These are phyloP conservation scores for Thaleichthys pacificus DNA, from an alignment of 2,797 vertebrate species.

Conservation along the genomic window DNA sequence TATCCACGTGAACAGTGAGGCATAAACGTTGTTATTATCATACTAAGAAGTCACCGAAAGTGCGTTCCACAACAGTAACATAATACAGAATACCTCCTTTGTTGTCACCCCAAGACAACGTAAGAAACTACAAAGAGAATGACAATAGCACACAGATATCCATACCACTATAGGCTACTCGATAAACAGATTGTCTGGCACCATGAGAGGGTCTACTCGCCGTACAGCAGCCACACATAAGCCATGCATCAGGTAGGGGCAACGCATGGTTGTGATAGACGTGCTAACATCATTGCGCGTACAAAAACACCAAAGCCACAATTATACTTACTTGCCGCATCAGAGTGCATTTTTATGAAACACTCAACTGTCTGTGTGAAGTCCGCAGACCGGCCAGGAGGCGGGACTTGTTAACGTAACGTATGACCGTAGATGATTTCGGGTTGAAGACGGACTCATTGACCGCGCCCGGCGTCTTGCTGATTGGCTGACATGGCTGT, in stretches of 20 bases:
- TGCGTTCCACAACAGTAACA: constrained; percentile 18
- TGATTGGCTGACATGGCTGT: constrained; percentile 49
- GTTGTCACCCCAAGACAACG: constrained; percentile 67
- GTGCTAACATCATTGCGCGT: constrained; percentile 6
- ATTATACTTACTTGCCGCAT: constrained; percentile 97
- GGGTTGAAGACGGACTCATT: constrained; percentile 31
- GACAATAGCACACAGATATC: constrained; percentile 52
- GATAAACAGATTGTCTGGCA: constrained; percentile 48
- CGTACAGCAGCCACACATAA: constrained; percentile 27
- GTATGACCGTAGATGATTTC: constrained; percentile 57
- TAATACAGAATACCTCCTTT: constrained; percentile 61
- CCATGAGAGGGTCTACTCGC: constrained; percentile 41
- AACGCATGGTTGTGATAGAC: constrained; percentile 13
- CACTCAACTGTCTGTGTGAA: constrained; percentile 86
- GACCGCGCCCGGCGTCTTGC: constrained; percentile 27
- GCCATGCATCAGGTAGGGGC: constrained; percentile 14
- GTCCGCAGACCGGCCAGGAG: constrained; percentile 83
- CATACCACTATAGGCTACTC: constrained; percentile 31
- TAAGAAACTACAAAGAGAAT: constrained; percentile 74
- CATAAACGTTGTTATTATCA: constrained; percentile 22
- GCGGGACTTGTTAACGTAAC: constrained; percentile 66
- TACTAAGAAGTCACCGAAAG: constrained; percentile 5
- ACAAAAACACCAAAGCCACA: constrained; percentile 42
- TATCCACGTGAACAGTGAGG: constrained; percentile 18
- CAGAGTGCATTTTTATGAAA: constrained; percentile 99